Percentiles rank a stretch among this genome's conserved stretches.
These are phyloP conservation scores for Caenorhabditis elegans DNA, from an alignment of 1,140 invertebrate species.

Conservation along the genomic window DNA sequence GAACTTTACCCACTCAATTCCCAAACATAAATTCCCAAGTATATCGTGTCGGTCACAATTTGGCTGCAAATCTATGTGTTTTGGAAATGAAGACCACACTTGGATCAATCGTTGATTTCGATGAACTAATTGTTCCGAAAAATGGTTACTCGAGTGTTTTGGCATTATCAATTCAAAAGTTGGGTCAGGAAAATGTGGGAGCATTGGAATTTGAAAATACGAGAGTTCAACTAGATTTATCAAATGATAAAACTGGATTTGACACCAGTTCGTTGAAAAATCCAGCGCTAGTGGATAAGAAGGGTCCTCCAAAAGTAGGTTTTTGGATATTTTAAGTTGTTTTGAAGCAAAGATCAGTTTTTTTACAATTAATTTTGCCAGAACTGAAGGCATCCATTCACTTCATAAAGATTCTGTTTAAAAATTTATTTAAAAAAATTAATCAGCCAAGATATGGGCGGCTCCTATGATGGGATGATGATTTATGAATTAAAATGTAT, in stretches of 20 bases:
- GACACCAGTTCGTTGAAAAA: not conserved
- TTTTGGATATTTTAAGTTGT: no score
- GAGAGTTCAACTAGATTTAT: not conserved
- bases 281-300: not conserved
- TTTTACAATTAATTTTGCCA: no score
- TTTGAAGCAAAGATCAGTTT: no score
- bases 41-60: not conserved
- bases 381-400: no score
- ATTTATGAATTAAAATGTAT: no score
- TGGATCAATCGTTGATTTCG: not conserved
- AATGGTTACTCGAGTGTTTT: not conserved
- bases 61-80: not conserved
- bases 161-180: not conserved
- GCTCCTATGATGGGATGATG: no score
- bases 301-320: not conserved
- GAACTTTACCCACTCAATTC: not conserved
- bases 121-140: not conserved
- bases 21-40: not conserved
- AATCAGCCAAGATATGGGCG: no score
- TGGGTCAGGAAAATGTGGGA: not conserved
- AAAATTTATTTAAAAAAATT: no score
- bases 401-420: no score
- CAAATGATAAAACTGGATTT: not conserved
- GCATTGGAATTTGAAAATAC: not conserved
- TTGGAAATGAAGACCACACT: not conserved